Percentiles rank a stretch among this genome's conserved stretches.
Evolutionary conservation across 2,797 vertebrate genomes (phyloP).

Genomic region (Potorous gilbertii): DNA sequence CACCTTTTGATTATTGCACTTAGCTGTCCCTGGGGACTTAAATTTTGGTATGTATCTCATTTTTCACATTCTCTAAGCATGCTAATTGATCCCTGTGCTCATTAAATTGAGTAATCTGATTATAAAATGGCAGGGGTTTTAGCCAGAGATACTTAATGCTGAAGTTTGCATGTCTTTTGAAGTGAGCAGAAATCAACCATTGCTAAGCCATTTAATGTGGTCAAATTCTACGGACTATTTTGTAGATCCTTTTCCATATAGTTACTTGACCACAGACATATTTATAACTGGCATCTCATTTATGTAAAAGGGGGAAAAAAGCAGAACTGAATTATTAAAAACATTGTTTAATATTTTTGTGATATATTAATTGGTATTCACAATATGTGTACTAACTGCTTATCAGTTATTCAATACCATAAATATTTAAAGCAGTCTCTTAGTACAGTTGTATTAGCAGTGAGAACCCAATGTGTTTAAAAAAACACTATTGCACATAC

Average conservation of each 20-base stretch:
- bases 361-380: constrained; percentile 75
- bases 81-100: constrained; percentile 73
- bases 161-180: constrained; percentile 80
- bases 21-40: constrained; percentile 85
- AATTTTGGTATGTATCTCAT: constrained; percentile 86
- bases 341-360: constrained; percentile 73
- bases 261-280: constrained; percentile 64
- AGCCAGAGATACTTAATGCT: constrained; percentile 69
- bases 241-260: constrained; percentile 73
- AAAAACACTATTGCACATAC: constrained; percentile 10
- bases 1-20: constrained; percentile 87
- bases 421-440: constrained; percentile 81
- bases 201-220: constrained; percentile 63
- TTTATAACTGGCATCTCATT: constrained; percentile 68
- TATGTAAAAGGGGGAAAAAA: constrained; percentile 64
- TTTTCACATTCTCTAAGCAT: constrained; percentile 82
- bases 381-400: constrained; percentile 69
- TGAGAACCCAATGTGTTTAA: constrained; percentile 75
- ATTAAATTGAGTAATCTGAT: constrained; percentile 58
- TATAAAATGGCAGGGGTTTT: constrained; percentile 65
- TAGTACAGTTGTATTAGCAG: constrained; percentile 66
- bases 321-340: constrained; percentile 81
- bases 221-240: constrained; percentile 66
- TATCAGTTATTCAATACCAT: constrained; percentile 65
- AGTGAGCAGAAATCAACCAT: constrained; percentile 71